Evolutionary conservation across 2,113 vertebrate species (phyloP), one percentile per base, ranked within the genome.

Genomic region (Protomyctophum bolini): DNA sequence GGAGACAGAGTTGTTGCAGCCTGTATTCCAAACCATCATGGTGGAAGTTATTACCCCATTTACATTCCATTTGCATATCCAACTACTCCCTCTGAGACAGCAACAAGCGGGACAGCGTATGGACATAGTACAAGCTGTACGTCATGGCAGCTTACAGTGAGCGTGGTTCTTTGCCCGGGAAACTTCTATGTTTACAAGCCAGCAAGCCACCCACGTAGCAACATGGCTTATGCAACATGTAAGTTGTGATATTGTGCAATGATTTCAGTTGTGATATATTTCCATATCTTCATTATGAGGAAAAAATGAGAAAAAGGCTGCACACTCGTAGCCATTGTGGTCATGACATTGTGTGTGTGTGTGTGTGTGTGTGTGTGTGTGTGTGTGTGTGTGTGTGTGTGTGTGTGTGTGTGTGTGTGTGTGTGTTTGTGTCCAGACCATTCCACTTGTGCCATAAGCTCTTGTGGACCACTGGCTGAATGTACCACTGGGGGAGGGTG

Each of bases 381-480:
- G 6, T 51, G 3, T 29, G 33, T 4, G 4, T 28, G 49, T 11
- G 12, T 10, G 45, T 1, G 6, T 14, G 41, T 8, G 6, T 21
- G 14, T 10, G 0, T 41, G 11, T 8, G 10, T 66, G 15, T n/a
- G 28, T 57, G 15, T 15, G 21, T 41, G 15, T 5, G 2, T 29
- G 56, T 6, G 6, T 56, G 10, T 29, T 4, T 2, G 14, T 1
- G 10, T 15, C 0, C 9, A 91, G 89, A 70, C 66, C 87, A 88
- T 52, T 14, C 0, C 8, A 0, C 2, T 0, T 91, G 90, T 72
- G 10, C 9, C 0, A 0, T 7, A 6, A 47, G 10, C 1, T 81
- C 82, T 14, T 91, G 90, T 14, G 90, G 90, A 29, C 84, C 82
- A 6, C 61, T 79, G 2, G 82, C 87, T 48, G 0, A 68, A 15